A percentile compares a stretch with the other conserved stretches of the same genome.
Conservation (phyloP, 2,888 invertebrate species). For the Andrena praecox region DNA sequence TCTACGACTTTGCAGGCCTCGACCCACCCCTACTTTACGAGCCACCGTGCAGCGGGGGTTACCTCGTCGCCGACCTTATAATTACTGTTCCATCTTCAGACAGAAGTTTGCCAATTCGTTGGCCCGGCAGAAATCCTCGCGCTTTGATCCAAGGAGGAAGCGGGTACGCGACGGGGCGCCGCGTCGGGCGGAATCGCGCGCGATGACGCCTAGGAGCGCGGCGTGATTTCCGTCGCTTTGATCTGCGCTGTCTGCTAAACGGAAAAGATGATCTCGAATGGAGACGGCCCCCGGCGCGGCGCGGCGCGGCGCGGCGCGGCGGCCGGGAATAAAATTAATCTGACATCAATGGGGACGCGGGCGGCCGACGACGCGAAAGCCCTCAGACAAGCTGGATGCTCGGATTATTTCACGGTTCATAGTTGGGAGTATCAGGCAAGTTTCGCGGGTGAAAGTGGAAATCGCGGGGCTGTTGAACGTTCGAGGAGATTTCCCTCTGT, state of each 20-base stretch:
- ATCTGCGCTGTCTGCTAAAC: slow-evolving; percentile 54
- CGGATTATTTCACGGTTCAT: slow-evolving; percentile 39
- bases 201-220: slow-evolving; percentile 58
- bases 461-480: neutral
- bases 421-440: slow-evolving; percentile 38
- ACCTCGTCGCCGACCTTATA: slow-evolving; percentile 68
- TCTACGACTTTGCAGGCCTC: slow-evolving; percentile 48
- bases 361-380: neutral
- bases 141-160: slow-evolving; percentile 72
- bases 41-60: slow-evolving; percentile 21
- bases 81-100: slow-evolving; percentile 74
- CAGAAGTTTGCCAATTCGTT: slow-evolving; percentile 73
- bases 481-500: neutral
- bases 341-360: slow-evolving; percentile 41
- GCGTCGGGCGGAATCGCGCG: slow-evolving; percentile 54
- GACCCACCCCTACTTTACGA: slow-evolving; percentile 23
- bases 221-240: slow-evolving; percentile 69
- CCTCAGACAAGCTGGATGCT: slow-evolving; percentile 13
- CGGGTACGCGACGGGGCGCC: slow-evolving; percentile 39
- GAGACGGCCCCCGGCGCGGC: slow-evolving; percentile 8
- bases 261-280: slow-evolving; percentile 48
- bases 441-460: neutral
- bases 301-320: slow-evolving; percentile 2
- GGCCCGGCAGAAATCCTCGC: slow-evolving; percentile 62
- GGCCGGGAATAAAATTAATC: slow-evolving; percentile 64